Evolutionary conservation across 2,113 vertebrate genomes (phyloP), one percentile per base, ranked within the genome.

Genomic region (Lichenostomus cassidix): DNA sequence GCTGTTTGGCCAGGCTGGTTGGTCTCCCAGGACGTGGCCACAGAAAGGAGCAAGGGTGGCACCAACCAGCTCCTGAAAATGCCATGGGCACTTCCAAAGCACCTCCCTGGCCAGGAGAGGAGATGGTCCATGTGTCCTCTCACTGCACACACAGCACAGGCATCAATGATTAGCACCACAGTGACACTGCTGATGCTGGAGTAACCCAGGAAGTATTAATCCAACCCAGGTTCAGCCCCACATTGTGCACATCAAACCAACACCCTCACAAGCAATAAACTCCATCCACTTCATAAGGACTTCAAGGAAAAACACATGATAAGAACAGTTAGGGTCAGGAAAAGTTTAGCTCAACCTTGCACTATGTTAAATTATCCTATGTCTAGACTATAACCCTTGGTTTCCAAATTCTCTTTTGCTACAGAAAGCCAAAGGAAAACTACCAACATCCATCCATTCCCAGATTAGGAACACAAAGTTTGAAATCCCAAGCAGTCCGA

Each of bases 21-120:
- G 0, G 4, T 15, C n/a, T 46, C 56, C 41, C 8, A 56, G 37
- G 8, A 12, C 0, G 0, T 28, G 22, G 0, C 52, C 4, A 2
- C 19, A 22, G 16, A 33, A 33, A 63, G 31, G 44, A 22, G 23
- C 0, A 1, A 62, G 29, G 60, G 27, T 31, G 44, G 17, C 47
- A 10, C 35, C 83, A 20, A 20, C 2, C 23, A 55, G 41, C 74
- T 39, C 68, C 2, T 3, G 23, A 8, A 60, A 70, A 60, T 1
- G 4, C 35, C 56, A 37, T 0, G 3, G 37, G 52, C 13, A 2
- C 24, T 49, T 47, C 50, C 62, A 28, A 39, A 83, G 56, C 53
- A 55, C 7, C 63, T 64, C 67, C 47, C 28, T 2, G 5, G 47
- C 37, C 3, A 2, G 44, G 35, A 59, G 29, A 65, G 35, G 29